Evolutionary conservation across 2,888 invertebrate species (phyloP).

Genomic region (Amphipoea lucens): DNA sequence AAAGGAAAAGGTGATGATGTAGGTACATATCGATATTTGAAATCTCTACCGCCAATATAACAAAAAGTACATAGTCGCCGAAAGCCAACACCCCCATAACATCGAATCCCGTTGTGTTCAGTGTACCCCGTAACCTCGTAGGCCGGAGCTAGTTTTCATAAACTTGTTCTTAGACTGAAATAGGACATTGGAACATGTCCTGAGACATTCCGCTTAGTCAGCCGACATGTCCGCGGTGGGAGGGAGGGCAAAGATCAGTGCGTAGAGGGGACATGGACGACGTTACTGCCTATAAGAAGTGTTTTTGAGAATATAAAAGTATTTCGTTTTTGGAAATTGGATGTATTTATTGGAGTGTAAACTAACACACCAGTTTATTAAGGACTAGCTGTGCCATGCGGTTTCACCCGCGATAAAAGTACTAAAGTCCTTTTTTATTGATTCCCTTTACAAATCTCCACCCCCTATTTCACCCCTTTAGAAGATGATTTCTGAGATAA

Average conservation of each 20-base stretch:
- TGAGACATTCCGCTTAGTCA: conserved; percentile 74
- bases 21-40: background rate
- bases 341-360: background rate
- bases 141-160: conserved; percentile 54
- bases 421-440: too few relatives aligned
- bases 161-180: conserved; percentile 64
- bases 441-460: too few relatives aligned
- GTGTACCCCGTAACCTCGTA: conserved; percentile 26
- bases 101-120: conserved; percentile 36
- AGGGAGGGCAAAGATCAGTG: conserved; percentile 47
- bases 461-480: too few relatives aligned
- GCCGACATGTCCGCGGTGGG: conserved; percentile 65
- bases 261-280: conserved; percentile 23
- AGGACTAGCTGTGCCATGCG: background rate
- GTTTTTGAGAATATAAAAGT: background rate
- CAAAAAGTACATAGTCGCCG: background rate
- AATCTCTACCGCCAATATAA: background rate
- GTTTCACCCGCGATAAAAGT: too few relatives aligned
- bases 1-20: too few relatives aligned
- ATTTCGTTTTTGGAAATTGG: background rate
- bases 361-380: background rate
- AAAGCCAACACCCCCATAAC: conserved; percentile 15
- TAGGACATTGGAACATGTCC: conserved; percentile 77
- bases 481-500: too few relatives aligned
- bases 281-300: conserved; percentile 23